Evolutionary conservation across 2,113 vertebrate species (phyloP).

Genomic region (Campylomormyrus tamandua): DNA sequence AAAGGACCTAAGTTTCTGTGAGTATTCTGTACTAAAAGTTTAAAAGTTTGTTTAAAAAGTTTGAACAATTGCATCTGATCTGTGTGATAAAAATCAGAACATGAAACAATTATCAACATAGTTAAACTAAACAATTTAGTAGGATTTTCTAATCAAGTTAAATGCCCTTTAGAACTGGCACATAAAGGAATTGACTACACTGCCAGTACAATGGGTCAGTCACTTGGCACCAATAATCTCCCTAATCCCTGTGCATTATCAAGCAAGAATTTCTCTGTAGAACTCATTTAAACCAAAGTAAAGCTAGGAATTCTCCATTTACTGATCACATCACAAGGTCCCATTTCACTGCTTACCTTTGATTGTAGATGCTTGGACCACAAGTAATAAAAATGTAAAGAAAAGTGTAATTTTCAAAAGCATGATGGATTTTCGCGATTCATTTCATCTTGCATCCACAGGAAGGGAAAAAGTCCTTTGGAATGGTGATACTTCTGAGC

Average conservation of each 20-base stretch:
- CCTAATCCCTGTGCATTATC: not conserved
- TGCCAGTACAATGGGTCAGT: not conserved
- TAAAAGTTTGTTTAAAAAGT: not conserved
- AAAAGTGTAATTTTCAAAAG: constrained; percentile 70
- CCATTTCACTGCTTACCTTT: constrained; percentile 69
- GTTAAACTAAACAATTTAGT: not conserved
- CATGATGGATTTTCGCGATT: constrained; percentile 62
- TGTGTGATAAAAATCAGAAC: not conserved
- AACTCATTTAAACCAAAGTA: not conserved
- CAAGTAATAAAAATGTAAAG: constrained; percentile 71
- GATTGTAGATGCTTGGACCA: constrained; percentile 70
- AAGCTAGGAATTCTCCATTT: not conserved
- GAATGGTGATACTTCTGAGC: constrained; percentile 22
- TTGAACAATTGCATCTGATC: not conserved
- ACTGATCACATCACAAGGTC: not conserved
- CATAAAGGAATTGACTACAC: not conserved
- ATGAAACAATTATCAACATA: not conserved
- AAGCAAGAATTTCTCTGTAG: not conserved
- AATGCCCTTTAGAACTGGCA: not conserved
- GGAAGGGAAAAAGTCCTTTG: constrained; percentile 19
- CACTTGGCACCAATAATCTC: not conserved
- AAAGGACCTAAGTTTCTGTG: not conserved
- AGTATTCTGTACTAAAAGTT: not conserved
- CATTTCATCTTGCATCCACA: constrained; percentile 38
- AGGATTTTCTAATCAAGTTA: not conserved